Conservation (phyloP, 2,113 vertebrate genomes). For the Silurus meridionalis region DNA sequence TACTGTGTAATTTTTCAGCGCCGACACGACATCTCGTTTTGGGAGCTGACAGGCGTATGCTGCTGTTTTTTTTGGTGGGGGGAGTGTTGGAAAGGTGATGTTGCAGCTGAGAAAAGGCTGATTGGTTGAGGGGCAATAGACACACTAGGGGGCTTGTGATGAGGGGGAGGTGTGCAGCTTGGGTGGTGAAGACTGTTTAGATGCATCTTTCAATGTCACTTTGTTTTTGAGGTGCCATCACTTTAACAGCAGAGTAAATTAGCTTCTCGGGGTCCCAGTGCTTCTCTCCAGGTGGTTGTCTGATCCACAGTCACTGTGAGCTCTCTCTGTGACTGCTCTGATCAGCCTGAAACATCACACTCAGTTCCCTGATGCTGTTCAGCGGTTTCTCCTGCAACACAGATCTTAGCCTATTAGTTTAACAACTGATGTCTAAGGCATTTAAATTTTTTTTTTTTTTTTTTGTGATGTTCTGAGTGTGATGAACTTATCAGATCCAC, state of each 20-base stretch:
- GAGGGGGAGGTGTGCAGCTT: slow-evolving; percentile 43
- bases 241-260: slow-evolving; percentile 67
- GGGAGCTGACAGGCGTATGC: slow-evolving; percentile 75
- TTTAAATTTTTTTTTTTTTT: background rate
- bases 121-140: slow-evolving; percentile 44
- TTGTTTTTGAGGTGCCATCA: slow-evolving; percentile 67
- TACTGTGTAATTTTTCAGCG: slow-evolving; percentile 74
- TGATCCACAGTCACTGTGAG: slow-evolving; percentile 34
- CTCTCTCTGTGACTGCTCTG: slow-evolving; percentile 26
- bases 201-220: slow-evolving; percentile 72
- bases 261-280: slow-evolving; percentile 57
- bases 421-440: background rate
- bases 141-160: slow-evolving; percentile 41
- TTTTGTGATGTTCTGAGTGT: slow-evolving; percentile 7
- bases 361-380: slow-evolving; percentile 1
- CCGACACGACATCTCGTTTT: slow-evolving; percentile 75
- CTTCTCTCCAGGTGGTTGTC: slow-evolving; percentile 54
- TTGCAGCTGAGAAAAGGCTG: slow-evolving; percentile 31
- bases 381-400: background rate
- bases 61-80: slow-evolving; percentile 59
- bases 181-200: slow-evolving; percentile 53
- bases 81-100: slow-evolving; percentile 35
- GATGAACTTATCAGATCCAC: background rate
- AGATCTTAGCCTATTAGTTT: background rate
- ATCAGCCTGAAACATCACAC: slow-evolving; percentile 28